phyloP scores from a whole-genome alignment of 2,113 vertebrate genomes.

The Telmatochromis sp. region DNA sequence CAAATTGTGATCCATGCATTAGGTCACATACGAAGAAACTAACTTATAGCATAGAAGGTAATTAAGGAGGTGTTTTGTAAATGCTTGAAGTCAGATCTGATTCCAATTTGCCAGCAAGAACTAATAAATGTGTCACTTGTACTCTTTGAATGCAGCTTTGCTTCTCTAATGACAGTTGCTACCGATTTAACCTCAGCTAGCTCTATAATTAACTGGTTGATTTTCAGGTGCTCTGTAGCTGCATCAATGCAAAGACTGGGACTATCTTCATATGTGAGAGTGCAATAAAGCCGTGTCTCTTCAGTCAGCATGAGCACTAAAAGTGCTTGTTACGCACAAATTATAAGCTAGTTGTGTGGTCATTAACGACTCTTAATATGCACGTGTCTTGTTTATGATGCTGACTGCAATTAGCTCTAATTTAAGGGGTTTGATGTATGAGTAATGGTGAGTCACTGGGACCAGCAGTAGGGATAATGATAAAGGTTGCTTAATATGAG shows the following conservation, averaged over 20 bases:
- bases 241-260: neutral
- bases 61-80: conserved; percentile 21
- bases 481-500: neutral
- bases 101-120: conserved; percentile 40
- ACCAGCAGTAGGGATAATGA: neutral
- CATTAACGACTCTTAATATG: conserved; percentile 27
- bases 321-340: conserved; percentile 36
- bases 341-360: conserved; percentile 11
- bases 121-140: conserved; percentile 53
- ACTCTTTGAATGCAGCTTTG: conserved; percentile 16
- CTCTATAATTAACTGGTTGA: conserved; percentile 55
- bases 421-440: conserved; percentile 4
- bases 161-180: conserved; percentile 50
- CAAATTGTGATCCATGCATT: neutral
- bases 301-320: conserved; percentile 2
- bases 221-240: conserved; percentile 29
- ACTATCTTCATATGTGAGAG: neutral
- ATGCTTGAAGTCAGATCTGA: conserved; percentile 22
- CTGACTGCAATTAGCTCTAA: conserved; percentile 22
- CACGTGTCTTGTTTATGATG: conserved; percentile 42
- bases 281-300: neutral
- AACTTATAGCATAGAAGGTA: neutral
- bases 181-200: conserved; percentile 43
- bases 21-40: neutral
- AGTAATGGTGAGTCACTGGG: neutral